phyloP scores from a whole-genome alignment of 2,888 invertebrate genomes.

The Hemaris fuciformis region DNA sequence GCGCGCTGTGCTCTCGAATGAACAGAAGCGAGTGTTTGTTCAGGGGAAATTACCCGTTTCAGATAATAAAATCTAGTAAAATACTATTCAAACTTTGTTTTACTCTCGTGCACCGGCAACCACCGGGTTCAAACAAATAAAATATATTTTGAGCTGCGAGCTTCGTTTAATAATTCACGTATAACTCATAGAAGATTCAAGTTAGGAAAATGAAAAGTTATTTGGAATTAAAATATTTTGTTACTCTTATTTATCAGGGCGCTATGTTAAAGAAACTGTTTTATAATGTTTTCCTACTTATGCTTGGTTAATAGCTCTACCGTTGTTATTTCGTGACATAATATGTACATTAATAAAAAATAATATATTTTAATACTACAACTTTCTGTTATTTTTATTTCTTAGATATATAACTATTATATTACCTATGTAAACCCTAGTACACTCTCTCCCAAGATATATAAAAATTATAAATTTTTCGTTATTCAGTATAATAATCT shows the following conservation, averaged over 20 bases:
- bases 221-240: neutral
- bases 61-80: slow-evolving; percentile 65
- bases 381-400: too few relatives aligned
- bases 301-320: neutral
- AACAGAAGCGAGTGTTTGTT: slow-evolving; percentile 62
- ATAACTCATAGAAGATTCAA: neutral
- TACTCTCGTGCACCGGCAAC: slow-evolving; percentile 34
- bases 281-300: neutral
- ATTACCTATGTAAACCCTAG: too few relatives aligned
- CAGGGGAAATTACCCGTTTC: slow-evolving; percentile 63
- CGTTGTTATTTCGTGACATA: too few relatives aligned
- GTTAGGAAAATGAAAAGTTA: neutral
- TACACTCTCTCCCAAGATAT: too few relatives aligned
- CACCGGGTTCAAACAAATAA: slow-evolving; percentile 35
- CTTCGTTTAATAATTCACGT: neutral
- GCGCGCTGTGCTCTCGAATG: slow-evolving; percentile 66
- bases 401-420: too few relatives aligned
- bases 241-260: neutral
- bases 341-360: too few relatives aligned
- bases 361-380: too few relatives aligned
- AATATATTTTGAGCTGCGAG: slow-evolving; percentile 15
- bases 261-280: neutral
- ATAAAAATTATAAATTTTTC: too few relatives aligned
- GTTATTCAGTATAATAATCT: too few relatives aligned
- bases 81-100: slow-evolving; percentile 61